Percentiles rank a stretch among this genome's conserved stretches.
These are phyloP conservation scores for Globodera rostochiensis DNA, from an alignment of 1,140 invertebrate genomes.

Conservation along the genomic window DNA sequence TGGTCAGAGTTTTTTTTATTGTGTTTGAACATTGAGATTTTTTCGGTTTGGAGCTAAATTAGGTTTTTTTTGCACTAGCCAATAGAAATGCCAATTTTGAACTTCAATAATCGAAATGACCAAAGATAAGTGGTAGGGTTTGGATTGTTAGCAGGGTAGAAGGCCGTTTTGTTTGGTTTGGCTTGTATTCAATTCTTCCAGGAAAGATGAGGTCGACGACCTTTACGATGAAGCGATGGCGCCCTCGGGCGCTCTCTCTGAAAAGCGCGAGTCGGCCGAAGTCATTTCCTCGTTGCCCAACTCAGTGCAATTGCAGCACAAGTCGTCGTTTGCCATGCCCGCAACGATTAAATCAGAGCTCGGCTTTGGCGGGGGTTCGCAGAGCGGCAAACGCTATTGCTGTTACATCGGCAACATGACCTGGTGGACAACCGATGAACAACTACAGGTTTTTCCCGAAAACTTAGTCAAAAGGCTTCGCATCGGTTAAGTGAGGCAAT, in stretches of 20 bases:
- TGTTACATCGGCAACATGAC: constrained; percentile 64
- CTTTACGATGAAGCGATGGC: constrained; percentile 62
- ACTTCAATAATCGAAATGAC: no score
- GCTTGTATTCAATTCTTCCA: constrained; percentile 23
- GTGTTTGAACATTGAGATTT: no score
- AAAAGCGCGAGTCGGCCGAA: constrained; percentile 31
- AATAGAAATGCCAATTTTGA: no score
- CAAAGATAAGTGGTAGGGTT: no score
- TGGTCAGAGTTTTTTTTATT: no score
- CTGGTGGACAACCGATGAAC: constrained; percentile 64
- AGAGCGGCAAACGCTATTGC: constrained; percentile 53
- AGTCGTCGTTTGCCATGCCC: neutral
- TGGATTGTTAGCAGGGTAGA: no score
- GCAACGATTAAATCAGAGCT: constrained; percentile 14
- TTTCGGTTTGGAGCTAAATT: no score
- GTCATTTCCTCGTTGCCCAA: constrained; percentile 23
- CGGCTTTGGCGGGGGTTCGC: neutral
- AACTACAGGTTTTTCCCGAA: constrained; percentile 40
- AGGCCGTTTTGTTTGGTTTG: no score
- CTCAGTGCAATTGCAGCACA: neutral
- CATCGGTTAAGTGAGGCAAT: no score
- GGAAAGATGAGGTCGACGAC: constrained; percentile 52
- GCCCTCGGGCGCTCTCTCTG: constrained; percentile 44
- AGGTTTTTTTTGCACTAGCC: no score
- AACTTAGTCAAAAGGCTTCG: neutral